A percentile compares a stretch with the other conserved stretches of the same genome.
phyloP scores from a whole-genome alignment of 64 coral and sea anemone species.

The Porites lutea region DNA sequence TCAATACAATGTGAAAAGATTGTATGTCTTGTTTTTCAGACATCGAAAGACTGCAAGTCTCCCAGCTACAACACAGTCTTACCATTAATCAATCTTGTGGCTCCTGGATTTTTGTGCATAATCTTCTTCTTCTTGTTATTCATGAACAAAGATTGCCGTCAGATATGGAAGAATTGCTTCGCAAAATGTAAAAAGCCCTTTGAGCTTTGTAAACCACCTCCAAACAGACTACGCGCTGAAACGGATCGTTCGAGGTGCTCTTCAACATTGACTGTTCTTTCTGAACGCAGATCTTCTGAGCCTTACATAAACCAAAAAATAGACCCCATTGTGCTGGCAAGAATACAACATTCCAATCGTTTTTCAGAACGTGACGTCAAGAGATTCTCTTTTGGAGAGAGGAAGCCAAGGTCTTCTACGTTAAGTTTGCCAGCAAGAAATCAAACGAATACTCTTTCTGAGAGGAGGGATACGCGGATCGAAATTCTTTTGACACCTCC shows the following conservation, averaged over 20 bases:
- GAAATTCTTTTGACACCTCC: not conserved
- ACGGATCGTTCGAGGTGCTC: slow-evolving; percentile 63
- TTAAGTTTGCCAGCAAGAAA: not conserved
- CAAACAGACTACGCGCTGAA: not conserved
- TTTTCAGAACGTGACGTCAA: not conserved
- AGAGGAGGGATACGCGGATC: not conserved
- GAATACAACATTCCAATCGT: not conserved
- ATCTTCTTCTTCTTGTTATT: slow-evolving; percentile 88
- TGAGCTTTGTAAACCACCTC: not conserved
- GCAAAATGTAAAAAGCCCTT: slow-evolving; percentile 15
- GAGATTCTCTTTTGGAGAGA: not conserved
- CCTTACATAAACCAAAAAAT: not conserved
- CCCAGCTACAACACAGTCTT: slow-evolving; percentile 49
- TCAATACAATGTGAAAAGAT: no score
- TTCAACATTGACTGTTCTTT: slow-evolving; percentile 63
- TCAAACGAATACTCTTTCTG: not conserved
- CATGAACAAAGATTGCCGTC: slow-evolving; percentile 94
- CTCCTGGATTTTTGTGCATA: slow-evolving; percentile 85
- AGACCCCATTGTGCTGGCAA: not conserved
- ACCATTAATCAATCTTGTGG: slow-evolving; percentile 60
- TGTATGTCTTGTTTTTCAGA: slow-evolving; percentile 18
- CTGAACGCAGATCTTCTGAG: slow-evolving; percentile 47
- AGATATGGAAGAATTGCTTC: slow-evolving; percentile 76
- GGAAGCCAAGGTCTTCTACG: not conserved
- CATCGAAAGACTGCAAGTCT: slow-evolving; percentile 51